Evolutionary conservation across 2,797 vertebrate genomes (phyloP).

Genomic region (Mormyrus proboscirostris): DNA sequence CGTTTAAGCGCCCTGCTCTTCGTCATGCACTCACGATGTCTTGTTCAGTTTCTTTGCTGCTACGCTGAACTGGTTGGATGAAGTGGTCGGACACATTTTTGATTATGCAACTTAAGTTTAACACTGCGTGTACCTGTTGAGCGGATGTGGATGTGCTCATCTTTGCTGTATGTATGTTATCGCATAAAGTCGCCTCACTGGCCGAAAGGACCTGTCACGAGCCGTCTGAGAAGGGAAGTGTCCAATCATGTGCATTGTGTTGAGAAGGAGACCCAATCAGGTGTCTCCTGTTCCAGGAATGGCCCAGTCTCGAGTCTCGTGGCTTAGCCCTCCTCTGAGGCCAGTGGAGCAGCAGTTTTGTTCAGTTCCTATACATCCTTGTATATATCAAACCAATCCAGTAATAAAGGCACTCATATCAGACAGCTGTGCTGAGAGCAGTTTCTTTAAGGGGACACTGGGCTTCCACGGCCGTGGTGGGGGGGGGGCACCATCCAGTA

Average conservation of each 20-base stretch:
- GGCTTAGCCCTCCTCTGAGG: slow-evolving; percentile 20
- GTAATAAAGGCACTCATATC: slow-evolving; percentile 19
- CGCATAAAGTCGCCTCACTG: background rate
- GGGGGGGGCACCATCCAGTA: background rate
- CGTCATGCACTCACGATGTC: slow-evolving; percentile 43
- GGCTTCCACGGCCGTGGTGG: background rate
- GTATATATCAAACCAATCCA: slow-evolving; percentile 19
- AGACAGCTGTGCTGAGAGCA: background rate
- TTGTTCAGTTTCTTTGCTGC: slow-evolving; percentile 46
- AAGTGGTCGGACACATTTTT: slow-evolving; percentile 33
- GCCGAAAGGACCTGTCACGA: background rate
- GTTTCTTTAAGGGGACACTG: slow-evolving; percentile 1
- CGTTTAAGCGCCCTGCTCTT: slow-evolving; percentile 29
- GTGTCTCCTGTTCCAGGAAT: slow-evolving; percentile 8
- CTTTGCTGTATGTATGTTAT: background rate
- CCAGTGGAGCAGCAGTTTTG: slow-evolving; percentile 15
- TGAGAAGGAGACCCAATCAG: background rate
- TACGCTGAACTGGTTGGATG: slow-evolving; percentile 31
- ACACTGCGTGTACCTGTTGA: background rate
- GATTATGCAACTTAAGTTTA: slow-evolving; percentile 43
- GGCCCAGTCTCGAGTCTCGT: background rate
- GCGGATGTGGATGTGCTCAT: background rate
- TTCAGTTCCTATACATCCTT: slow-evolving; percentile 14
- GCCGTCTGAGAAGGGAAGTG: background rate
- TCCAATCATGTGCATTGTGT: background rate